Percentiles rank a stretch among this genome's conserved stretches.
phyloP scores from a whole-genome alignment of 2,797 vertebrate genomes.

The Petrocephalus sullivani region DNA sequence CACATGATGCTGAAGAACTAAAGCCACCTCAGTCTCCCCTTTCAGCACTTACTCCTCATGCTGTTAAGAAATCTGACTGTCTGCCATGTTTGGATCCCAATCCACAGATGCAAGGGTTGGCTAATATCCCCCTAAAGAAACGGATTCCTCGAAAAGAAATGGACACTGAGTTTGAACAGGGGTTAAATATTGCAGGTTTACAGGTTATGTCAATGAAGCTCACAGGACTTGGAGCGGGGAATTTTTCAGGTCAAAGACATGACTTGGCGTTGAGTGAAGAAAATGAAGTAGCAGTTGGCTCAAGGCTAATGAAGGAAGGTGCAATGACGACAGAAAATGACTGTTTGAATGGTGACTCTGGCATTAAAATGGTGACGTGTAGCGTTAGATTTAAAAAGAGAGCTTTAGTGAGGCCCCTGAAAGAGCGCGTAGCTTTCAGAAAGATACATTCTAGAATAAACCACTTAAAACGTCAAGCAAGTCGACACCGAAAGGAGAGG shows the following conservation, averaged over 20 bases:
- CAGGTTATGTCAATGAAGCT: slow-evolving; percentile 35
- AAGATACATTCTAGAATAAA: slow-evolving; percentile 43
- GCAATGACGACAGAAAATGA: slow-evolving; percentile 27
- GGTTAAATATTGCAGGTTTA: slow-evolving; percentile 33
- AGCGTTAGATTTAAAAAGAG: slow-evolving; percentile 34
- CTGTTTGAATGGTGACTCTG: background rate
- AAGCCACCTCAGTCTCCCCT: slow-evolving; percentile 41
- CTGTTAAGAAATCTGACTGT: slow-evolving; percentile 36
- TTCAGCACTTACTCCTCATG: slow-evolving; percentile 34
- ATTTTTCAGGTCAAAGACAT: slow-evolving; percentile 23
- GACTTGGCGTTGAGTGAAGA: slow-evolving; percentile 27
- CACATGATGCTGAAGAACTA: slow-evolving; percentile 17
- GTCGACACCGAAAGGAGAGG: slow-evolving; percentile 31
- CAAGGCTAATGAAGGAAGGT: slow-evolving; percentile 21
- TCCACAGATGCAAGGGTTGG: slow-evolving; percentile 55
- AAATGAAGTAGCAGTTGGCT: slow-evolving; percentile 16
- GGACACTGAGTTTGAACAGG: slow-evolving; percentile 51
- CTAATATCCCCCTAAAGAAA: slow-evolving; percentile 72
- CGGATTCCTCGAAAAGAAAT: slow-evolving; percentile 66
- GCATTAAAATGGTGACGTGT: slow-evolving; percentile 20
- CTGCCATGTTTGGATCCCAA: slow-evolving; percentile 42
- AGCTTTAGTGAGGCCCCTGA: slow-evolving; percentile 28
- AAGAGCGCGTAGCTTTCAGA: slow-evolving; percentile 32
- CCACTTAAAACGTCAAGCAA: slow-evolving; percentile 25
- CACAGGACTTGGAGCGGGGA: slow-evolving; percentile 11